Percentiles rank a stretch among this genome's conserved stretches.
Evolutionary conservation across 2,888 invertebrate genomes (phyloP).

Genomic region (Capitulum mitella): DNA sequence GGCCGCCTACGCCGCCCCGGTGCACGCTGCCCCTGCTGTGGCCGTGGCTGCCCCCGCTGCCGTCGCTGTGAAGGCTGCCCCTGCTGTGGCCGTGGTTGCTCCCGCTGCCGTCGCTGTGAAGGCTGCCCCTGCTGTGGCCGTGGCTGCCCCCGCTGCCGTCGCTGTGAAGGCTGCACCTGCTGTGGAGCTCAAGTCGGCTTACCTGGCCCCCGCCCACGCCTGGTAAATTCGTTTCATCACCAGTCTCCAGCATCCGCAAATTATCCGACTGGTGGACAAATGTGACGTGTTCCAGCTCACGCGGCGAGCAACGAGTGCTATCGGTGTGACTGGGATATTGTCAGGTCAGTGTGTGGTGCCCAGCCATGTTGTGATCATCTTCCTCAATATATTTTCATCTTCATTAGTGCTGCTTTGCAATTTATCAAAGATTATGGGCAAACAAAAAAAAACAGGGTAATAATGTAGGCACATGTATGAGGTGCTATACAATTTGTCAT

Average conservation of each 20-base stretch:
- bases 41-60: no score
- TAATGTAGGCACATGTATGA: no score
- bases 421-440: no score
- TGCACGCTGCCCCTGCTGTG: no score
- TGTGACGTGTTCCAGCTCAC: not conserved
- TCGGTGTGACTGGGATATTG: not conserved
- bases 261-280: no score
- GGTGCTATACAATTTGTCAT: no score
- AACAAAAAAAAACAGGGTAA: no score
- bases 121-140: not conserved
- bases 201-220: not conserved
- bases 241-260: no score
- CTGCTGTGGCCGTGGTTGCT: not conserved
- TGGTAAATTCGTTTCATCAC: not conserved
- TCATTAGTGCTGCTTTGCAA: not conserved
- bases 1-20: not conserved
- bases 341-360: not conserved
- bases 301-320: not conserved
- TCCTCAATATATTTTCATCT: not conserved
- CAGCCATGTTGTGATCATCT: constrained; percentile 15
- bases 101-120: not conserved
- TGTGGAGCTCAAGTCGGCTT: not conserved
- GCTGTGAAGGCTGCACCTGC: not conserved
- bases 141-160: not conserved
- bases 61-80: not conserved